Conservation (phyloP, 1,140 invertebrate species). For the Diuraphis noxia region DNA sequence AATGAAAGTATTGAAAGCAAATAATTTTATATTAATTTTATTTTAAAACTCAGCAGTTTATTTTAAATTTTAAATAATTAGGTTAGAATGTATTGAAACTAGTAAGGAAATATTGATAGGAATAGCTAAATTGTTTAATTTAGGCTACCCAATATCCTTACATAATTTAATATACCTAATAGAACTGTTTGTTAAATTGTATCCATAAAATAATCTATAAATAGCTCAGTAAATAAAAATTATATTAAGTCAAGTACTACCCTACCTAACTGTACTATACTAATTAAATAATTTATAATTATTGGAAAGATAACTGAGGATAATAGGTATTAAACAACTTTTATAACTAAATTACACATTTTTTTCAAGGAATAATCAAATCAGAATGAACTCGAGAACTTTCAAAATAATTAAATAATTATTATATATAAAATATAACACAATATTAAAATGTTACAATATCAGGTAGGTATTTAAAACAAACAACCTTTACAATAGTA, state of each 20-base stretch:
- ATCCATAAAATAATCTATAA: not conserved
- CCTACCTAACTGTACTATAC: not conserved
- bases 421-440: not conserved
- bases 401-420: not conserved
- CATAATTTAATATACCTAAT: not conserved
- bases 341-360: not conserved
- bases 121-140: not conserved
- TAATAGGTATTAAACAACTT: not conserved
- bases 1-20: not conserved
- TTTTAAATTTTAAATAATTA: not conserved
- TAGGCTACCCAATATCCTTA: not conserved
- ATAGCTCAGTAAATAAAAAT: not conserved
- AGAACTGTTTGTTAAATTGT: not conserved
- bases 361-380: not conserved
- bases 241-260: not conserved
- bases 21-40: not conserved
- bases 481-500: not conserved
- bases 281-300: not conserved
- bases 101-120: not conserved
- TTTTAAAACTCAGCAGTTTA: not conserved
- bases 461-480: not conserved
- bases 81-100: not conserved
- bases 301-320: not conserved
- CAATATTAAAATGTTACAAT: not conserved
- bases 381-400: not conserved